Evolutionary conservation across 2,888 invertebrate species (phyloP).

Genomic region (Frankliniella fusca): DNA sequence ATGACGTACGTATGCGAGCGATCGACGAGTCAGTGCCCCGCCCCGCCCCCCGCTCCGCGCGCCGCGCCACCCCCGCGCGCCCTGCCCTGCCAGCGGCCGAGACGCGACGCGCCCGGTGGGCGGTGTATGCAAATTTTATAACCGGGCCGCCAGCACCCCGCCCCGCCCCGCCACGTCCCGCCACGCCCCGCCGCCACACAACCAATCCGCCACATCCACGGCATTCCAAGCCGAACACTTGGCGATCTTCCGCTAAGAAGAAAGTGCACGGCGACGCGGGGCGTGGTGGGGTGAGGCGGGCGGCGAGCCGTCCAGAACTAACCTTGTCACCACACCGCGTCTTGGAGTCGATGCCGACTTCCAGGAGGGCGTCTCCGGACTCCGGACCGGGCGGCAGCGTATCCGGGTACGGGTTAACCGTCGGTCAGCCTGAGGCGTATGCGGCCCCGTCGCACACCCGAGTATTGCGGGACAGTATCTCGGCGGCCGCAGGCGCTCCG

Average conservation of each 20-base stretch:
- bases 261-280: not conserved
- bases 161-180: not conserved
- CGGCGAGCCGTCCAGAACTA: not conserved
- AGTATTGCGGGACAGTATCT: not conserved
- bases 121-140: constrained; percentile 26
- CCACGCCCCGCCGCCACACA: not conserved
- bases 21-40: constrained; percentile 9
- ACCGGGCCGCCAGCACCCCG: not conserved
- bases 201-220: not conserved
- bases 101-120: constrained; percentile 1
- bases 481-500: not conserved
- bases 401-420: not conserved
- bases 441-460: not conserved
- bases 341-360: too few species aligned
- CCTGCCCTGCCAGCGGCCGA: not conserved
- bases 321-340: not conserved
- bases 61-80: not conserved
- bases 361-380: too few species aligned
- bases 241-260: constrained; percentile 18
- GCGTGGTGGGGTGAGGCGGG: not conserved
- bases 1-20: not conserved
- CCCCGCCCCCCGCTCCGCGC: not conserved
- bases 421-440: not conserved
- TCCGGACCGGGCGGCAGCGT: too few species aligned
- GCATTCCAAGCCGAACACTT: constrained; percentile 7